Percentiles rank a stretch among this genome's conserved stretches.
Conservation (phyloP, 1,140 invertebrate genomes). For the Aphelenchoides besseyi region DNA sequence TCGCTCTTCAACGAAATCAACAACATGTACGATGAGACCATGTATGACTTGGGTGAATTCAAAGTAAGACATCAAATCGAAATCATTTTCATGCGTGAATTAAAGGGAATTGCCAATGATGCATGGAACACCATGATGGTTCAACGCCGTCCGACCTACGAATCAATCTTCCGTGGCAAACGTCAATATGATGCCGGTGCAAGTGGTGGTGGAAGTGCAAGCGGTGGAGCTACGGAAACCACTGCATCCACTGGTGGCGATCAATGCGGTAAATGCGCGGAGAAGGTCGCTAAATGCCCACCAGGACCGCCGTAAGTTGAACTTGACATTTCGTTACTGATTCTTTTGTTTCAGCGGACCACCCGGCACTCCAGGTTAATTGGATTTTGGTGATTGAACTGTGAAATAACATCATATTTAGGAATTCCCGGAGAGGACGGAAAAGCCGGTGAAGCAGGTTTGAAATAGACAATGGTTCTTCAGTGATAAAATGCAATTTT, state of each 20-base stretch:
- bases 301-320: background rate
- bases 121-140: conserved; percentile 51
- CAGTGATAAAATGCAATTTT: no score
- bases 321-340: background rate
- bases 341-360: conserved; percentile 8
- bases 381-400: no score
- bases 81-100: background rate
- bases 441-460: conserved; percentile 28
- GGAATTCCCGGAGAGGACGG: conserved; percentile 35
- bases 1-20: conserved; percentile 46
- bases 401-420: no score
- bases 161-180: conserved; percentile 37
- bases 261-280: conserved; percentile 14
- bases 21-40: conserved; percentile 43
- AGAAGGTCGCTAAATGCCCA: conserved; percentile 15
- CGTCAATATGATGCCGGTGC: conserved; percentile 32
- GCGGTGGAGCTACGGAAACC: background rate
- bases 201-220: background rate
- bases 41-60: conserved; percentile 45
- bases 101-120: conserved; percentile 42
- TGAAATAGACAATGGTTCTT: no score
- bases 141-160: conserved; percentile 18
- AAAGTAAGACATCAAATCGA: conserved; percentile 29
- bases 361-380: no score
- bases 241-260: conserved; percentile 14